Base-by-base conservation (phyloP, 2,888 invertebrate species). In the Escarpia spicata region DNA sequence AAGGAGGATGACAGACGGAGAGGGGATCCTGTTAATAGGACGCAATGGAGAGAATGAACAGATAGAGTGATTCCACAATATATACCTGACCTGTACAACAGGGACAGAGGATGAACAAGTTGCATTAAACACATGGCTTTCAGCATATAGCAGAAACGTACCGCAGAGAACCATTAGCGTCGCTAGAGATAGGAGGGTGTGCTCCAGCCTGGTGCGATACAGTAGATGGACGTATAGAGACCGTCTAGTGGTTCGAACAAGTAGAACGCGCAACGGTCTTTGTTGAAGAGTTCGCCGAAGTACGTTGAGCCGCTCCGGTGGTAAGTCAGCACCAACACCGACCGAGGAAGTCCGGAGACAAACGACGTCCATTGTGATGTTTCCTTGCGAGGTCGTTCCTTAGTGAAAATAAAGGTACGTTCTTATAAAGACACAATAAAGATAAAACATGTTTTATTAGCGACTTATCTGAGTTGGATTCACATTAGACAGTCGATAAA, bases 161-260 rank as follows among this genome's bases (percentile, higher is more conserved):
- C 93, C 93, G 92, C 60, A 58, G 37, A n/a, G 93, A 43, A 43
- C 92, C 92, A 91, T 93, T 93, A 2, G 1, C 26, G 92, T 89
- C 60, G 43, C 19, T 58, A 6, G 91, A 92, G 90, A 93, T 93
- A 90, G 10, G 92, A 90, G n/a, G 93, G 93, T 3, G 93, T 93
- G 90, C 93, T 93, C 93, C 93, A 93, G 8, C 93, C 93, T n/a
- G 92, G 75, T 31, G n/a, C 37, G 26, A 92, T 92, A 3, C 93
- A 93, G 45, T 93, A 93, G 92, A 93, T 89, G 19, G 92, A 43
- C n/a, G 92, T 45, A 93, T 93, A 93, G 19, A 93, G 75, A 37
- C 92, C 92, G 60, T 93, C 93, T 31, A 93, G 92, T 12, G 93
- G 93, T 92, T 93, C 93, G 45, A 92, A 93, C 92, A 91, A n/a